These are phyloP conservation scores for Sebastes melanostomus DNA, from an alignment of 2,797 vertebrate species.

Conservation along the genomic window DNA sequence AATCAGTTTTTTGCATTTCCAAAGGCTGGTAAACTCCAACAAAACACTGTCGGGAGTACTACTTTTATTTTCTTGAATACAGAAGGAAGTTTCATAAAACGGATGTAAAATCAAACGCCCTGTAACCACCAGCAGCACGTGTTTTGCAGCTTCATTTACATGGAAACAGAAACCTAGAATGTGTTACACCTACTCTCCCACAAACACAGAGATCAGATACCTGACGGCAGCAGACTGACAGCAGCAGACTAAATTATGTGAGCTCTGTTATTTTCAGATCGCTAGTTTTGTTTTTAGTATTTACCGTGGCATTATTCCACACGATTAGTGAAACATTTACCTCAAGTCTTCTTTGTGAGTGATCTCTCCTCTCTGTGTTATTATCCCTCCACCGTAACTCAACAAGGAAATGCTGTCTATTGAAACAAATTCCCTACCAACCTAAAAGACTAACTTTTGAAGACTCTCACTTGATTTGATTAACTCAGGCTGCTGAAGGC, in stretches of 20 bases:
- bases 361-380: background rate
- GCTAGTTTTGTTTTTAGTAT: background rate
- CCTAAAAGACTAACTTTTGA: background rate
- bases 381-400: background rate
- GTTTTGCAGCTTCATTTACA: slow-evolving; percentile 31
- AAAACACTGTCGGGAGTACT: background rate
- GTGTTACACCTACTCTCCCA: background rate
- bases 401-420: background rate
- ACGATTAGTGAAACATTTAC: too few relatives aligned
- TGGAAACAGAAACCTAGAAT: slow-evolving; percentile 4
- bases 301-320: too few relatives aligned
- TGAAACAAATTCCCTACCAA: background rate
- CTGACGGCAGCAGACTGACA: background rate
- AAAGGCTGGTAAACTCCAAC: background rate
- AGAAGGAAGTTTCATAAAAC: background rate
- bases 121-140: background rate
- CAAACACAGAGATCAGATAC: background rate
- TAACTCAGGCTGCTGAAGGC: background rate
- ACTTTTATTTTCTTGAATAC: background rate
- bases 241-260: background rate
- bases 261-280: background rate
- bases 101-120: background rate
- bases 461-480: background rate
- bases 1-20: too few relatives aligned
- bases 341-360: background rate